Evolutionary conservation across 2,888 invertebrate genomes (phyloP).

Genomic region (Caenorhabditis sp.): DNA sequence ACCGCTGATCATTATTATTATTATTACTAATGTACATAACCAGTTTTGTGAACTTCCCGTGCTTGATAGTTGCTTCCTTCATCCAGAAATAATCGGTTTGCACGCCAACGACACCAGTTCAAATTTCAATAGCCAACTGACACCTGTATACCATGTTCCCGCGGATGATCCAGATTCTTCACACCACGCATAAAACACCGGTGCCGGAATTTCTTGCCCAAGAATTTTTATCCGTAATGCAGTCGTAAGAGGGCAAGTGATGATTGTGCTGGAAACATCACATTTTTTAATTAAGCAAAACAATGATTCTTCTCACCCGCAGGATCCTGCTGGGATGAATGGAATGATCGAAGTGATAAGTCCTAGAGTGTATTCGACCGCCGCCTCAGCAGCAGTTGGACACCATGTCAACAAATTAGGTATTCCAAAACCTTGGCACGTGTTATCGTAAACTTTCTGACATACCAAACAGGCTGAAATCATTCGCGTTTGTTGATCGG

Average conservation of each 20-base stretch:
- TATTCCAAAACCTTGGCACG: conserved; percentile 29
- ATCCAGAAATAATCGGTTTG: conserved; percentile 4
- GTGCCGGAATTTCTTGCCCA: conserved; percentile 2
- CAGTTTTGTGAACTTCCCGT: not conserved
- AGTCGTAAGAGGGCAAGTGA: conserved; percentile 24
- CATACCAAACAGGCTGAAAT: conserved; percentile 42
- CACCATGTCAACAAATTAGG: conserved; percentile 29
- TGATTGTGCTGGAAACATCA: conserved; percentile 15
- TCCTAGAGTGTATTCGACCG: conserved; percentile 12
- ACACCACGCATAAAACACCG: conserved; percentile 37
- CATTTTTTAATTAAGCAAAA: no score
- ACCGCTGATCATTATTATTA: no score
- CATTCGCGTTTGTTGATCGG: no score
- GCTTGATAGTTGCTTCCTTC: not conserved
- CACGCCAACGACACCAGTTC: conserved; percentile 17
- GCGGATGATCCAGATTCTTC: conserved; percentile 18
- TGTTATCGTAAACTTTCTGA: conserved; percentile 32
- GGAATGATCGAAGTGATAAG: conserved; percentile 3
- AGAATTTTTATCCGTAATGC: conserved; percentile 10
- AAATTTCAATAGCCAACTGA: not conserved
- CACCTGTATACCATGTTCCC: conserved; percentile 43
- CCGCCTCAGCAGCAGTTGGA: conserved; percentile 29
- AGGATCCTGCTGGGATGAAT: conserved; percentile 24
- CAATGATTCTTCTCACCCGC: conserved; percentile 15
- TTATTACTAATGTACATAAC: not conserved